Percentiles rank a stretch among this genome's conserved stretches.
phyloP scores from a whole-genome alignment of 2,113 vertebrate genomes.

The Shinisaurus crocodilurus region DNA sequence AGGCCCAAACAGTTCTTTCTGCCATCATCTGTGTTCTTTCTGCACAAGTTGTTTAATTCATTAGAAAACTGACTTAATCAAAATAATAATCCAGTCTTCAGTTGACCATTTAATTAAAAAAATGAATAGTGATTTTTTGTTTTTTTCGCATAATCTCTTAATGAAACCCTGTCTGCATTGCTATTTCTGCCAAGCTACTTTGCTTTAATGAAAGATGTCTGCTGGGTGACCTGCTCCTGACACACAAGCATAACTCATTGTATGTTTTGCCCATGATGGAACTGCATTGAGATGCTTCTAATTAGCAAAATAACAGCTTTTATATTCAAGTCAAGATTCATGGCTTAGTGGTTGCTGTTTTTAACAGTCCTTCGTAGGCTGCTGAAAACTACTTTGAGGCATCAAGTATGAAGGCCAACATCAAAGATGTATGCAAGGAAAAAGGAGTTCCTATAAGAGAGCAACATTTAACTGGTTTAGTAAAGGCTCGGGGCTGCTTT shows the following conservation, averaged over 20 bases:
- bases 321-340: background rate
- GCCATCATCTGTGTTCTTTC: background rate
- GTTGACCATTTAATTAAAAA: slow-evolving; percentile 1
- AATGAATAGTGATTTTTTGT: background rate
- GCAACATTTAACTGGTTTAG: background rate
- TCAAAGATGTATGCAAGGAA: background rate
- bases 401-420: background rate
- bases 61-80: background rate
- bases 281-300: background rate
- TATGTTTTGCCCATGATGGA: slow-evolving; percentile 1
- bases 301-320: background rate
- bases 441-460: background rate
- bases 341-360: background rate
- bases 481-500: background rate
- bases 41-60: slow-evolving; percentile 5
- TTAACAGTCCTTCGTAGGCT: background rate
- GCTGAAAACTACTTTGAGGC: background rate
- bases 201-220: slow-evolving; percentile 31
- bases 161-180: background rate
- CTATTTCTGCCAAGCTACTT: slow-evolving; percentile 20
- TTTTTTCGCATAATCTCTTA: slow-evolving; percentile 11
- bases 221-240: background rate
- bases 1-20: background rate
- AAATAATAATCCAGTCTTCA: slow-evolving; percentile 16
- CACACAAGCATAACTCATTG: slow-evolving; percentile 22